Evolutionary conservation across 2,888 invertebrate species (phyloP).

Genomic region (Rhagonycha lutea): DNA sequence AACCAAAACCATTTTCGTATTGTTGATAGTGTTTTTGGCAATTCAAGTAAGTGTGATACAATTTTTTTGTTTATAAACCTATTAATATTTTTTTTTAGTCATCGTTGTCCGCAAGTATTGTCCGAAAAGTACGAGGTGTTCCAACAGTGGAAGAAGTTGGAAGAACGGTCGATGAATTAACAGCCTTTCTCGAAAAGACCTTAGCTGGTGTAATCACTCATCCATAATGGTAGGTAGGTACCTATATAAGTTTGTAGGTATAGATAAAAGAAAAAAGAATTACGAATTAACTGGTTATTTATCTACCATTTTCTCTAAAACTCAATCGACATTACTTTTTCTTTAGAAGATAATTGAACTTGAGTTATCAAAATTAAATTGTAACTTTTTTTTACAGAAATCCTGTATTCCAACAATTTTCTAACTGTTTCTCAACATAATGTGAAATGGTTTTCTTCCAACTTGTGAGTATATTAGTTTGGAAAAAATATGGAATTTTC

Average conservation of each 20-base stretch:
- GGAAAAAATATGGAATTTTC: background rate
- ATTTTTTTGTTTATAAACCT: background rate
- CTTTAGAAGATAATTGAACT: no score
- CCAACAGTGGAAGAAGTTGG: background rate
- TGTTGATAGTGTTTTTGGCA: background rate
- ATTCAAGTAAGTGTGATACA: background rate
- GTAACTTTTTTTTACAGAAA: no score
- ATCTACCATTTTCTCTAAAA: no score
- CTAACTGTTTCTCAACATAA: background rate
- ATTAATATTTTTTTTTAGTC: background rate
- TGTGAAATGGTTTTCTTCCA: background rate
- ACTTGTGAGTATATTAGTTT: background rate
- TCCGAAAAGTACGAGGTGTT: background rate
- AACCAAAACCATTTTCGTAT: background rate
- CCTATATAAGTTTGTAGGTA: background rate
- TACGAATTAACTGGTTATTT: background rate
- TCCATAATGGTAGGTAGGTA: background rate
- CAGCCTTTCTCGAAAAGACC: background rate
- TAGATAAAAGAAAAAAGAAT: background rate
- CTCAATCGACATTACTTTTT: no score
- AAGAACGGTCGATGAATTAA: background rate
- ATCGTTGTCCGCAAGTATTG: background rate
- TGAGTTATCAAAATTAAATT: no score
- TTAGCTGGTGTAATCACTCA: background rate
- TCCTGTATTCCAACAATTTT: no score